Percentiles rank a stretch among this genome's conserved stretches.
These are phyloP conservation scores for Amiota minor DNA, from an alignment of 2,888 invertebrate genomes.

Conservation along the genomic window DNA sequence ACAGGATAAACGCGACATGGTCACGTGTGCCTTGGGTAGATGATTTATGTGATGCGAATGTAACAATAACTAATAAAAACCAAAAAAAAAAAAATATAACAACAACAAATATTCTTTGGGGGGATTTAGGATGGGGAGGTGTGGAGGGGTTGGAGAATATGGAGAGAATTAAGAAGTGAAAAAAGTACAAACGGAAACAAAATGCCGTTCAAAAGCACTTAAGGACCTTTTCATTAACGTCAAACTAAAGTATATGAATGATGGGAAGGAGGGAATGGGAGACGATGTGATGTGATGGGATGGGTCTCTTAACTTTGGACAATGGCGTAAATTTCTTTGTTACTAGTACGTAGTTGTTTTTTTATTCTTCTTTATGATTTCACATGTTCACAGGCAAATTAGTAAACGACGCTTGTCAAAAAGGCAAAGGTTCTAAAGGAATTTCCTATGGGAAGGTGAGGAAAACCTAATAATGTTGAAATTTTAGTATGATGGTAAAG, in stretches of 20 bases:
- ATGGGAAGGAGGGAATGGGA: too few species aligned
- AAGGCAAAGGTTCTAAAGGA: not conserved
- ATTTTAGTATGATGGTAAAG: not conserved
- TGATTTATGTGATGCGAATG: slow-evolving; percentile 67
- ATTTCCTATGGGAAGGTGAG: too few species aligned
- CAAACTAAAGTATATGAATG: not conserved
- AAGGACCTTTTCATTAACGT: slow-evolving; percentile 68
- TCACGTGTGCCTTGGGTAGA: slow-evolving; percentile 59
- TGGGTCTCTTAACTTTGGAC: slow-evolving; percentile 9
- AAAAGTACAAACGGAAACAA: slow-evolving; percentile 70
- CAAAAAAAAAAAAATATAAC: too few species aligned
- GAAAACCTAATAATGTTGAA: not conserved
- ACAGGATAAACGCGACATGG: slow-evolving; percentile 29
- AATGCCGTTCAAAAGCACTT: slow-evolving; percentile 71
- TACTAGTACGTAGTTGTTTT: not conserved
- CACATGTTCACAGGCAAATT: slow-evolving; percentile 68
- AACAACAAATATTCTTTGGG: not conserved
- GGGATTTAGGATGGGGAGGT: not conserved
- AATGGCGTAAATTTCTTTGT: slow-evolving; percentile 58
- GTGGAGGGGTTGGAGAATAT: slow-evolving; percentile 37
- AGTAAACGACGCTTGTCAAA: slow-evolving; percentile 40
- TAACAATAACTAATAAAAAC: slow-evolving; percentile 62
- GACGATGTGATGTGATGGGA: too few species aligned
- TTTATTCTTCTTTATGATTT: slow-evolving; percentile 57
- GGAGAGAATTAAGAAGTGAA: slow-evolving; percentile 21